Conservation (phyloP, 2,113 vertebrate species). For the Bettongia penicillata region DNA sequence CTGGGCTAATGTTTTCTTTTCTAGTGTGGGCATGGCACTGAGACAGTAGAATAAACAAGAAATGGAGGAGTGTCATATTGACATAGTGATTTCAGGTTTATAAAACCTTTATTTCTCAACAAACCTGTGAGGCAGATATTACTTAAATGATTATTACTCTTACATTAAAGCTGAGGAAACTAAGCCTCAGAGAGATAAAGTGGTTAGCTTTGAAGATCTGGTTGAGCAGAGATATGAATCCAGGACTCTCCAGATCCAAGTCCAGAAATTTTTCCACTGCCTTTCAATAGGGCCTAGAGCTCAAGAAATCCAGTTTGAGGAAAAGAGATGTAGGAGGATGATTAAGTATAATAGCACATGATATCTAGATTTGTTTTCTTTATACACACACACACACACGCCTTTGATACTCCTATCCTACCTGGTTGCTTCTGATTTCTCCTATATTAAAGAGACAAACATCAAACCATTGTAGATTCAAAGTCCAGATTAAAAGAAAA, state of each 20-base stretch:
- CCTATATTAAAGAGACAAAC: neutral
- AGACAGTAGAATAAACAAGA: neutral
- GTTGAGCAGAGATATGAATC: neutral
- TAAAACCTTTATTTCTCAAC: neutral
- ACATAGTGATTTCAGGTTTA: neutral
- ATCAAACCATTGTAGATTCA: neutral
- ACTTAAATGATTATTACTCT: fast-evolving
- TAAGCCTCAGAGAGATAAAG: neutral
- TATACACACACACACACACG: neutral
- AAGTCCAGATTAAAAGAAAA: neutral
- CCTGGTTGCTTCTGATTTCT: neutral
- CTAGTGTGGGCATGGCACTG: neutral
- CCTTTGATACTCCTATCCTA: neutral
- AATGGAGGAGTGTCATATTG: neutral
- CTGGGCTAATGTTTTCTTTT: neutral
- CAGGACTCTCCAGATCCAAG: neutral
- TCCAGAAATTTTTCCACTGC: neutral
- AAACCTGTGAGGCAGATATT: neutral
- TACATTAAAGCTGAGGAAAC: conserved; percentile 20
- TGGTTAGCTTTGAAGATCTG: neutral
- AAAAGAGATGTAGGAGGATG: neutral
- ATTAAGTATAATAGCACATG: neutral
- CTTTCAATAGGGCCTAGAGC: neutral
- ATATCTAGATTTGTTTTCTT: neutral
- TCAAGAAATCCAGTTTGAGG: neutral